Evolutionary conservation across 1,140 invertebrate species (phyloP).

Genomic region (Lithobius niger): DNA sequence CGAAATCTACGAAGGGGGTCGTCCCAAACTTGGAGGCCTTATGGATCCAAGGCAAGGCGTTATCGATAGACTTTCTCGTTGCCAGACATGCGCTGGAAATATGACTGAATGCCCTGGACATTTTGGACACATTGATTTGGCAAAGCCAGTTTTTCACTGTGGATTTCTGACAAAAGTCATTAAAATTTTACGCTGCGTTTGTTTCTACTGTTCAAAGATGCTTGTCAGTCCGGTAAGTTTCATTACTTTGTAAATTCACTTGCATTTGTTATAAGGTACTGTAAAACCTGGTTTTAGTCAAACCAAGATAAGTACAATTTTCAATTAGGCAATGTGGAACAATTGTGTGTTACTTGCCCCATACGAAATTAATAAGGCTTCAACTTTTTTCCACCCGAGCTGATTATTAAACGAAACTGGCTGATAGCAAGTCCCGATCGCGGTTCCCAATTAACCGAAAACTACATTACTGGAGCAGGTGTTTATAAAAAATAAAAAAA

Average conservation of each 20-base stretch:
- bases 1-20: conserved; percentile 95
- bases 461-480: too few species aligned
- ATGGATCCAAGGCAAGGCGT: conserved; percentile 99
- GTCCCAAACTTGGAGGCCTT: conserved; percentile 91
- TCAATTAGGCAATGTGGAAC: too few species aligned
- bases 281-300: too few species aligned
- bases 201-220: conserved; percentile 94
- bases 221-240: conserved; percentile 77
- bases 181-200: conserved; percentile 91
- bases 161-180: conserved; percentile 96
- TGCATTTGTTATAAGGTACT: not conserved
- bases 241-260: too few species aligned
- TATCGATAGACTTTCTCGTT: conserved; percentile 81
- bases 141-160: conserved; percentile 97
- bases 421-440: too few species aligned
- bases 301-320: too few species aligned
- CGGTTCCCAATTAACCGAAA: too few species aligned
- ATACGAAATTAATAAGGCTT: too few species aligned
- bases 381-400: too few species aligned
- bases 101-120: conserved; percentile 98
- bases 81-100: conserved; percentile 95
- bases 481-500: too few species aligned
- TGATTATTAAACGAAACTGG: too few species aligned
- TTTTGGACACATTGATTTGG: conserved; percentile 97
- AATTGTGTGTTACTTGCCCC: too few species aligned